Evolutionary conservation across 2,888 invertebrate species (phyloP).

Genomic region (Ophion ellenae): DNA sequence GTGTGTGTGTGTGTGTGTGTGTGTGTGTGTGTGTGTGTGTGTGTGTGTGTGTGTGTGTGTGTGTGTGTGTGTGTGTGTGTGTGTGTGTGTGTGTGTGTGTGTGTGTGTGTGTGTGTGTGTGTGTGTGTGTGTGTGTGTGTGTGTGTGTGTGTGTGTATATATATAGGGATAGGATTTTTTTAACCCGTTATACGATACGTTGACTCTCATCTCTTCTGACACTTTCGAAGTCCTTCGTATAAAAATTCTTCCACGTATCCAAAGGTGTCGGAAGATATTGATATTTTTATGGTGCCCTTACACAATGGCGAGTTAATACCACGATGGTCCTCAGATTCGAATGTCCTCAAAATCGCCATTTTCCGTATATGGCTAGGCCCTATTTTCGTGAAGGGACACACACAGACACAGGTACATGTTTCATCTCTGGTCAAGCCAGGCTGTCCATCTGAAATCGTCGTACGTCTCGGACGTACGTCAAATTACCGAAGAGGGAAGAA

Average conservation of each 20-base stretch:
- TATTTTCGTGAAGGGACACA: neutral
- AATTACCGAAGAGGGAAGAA: conserved; percentile 64
- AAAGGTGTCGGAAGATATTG: neutral
- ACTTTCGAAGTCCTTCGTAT: too few species aligned
- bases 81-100: too few species aligned
- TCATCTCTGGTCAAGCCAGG: neutral
- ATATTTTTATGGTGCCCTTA: neutral
- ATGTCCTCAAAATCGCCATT: neutral
- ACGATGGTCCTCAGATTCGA: neutral
- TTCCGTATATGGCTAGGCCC: neutral
- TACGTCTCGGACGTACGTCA: conserved; percentile 60
- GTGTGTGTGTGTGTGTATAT: too few species aligned
- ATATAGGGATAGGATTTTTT: too few species aligned
- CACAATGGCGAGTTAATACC: neutral
- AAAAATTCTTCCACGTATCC: neutral
- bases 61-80: too few species aligned
- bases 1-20: too few species aligned
- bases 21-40: too few species aligned
- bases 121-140: too few species aligned
- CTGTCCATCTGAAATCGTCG: conserved; percentile 30
- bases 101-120: too few species aligned
- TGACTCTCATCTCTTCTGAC: too few species aligned
- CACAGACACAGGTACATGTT: neutral
- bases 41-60: too few species aligned
- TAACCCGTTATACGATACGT: too few species aligned